Percentiles rank a stretch among this genome's conserved stretches.
Evolutionary conservation across 2,113 vertebrate genomes (phyloP).

Genomic region (Tenebrosternarchus preto): DNA sequence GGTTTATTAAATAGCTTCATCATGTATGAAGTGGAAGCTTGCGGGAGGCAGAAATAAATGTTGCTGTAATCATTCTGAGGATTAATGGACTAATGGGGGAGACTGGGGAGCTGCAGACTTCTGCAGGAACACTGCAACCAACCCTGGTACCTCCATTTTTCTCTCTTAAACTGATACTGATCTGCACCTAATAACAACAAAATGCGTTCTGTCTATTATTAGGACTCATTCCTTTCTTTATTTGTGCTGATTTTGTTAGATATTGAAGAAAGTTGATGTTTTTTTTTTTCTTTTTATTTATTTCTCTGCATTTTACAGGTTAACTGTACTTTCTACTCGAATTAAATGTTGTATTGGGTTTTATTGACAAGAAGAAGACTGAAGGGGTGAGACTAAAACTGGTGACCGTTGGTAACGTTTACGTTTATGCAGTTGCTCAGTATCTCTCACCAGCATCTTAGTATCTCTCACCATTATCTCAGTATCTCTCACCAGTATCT

Average conservation of each 20-base stretch:
- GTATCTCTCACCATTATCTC: too few species aligned
- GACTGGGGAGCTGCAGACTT: background rate
- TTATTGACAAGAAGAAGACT: too few species aligned
- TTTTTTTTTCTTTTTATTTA: background rate
- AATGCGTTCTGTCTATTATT: background rate
- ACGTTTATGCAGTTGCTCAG: constrained; percentile 35
- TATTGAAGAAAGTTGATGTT: background rate
- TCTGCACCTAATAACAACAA: background rate
- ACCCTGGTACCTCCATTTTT: constrained; percentile 6
- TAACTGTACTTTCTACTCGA: background rate
- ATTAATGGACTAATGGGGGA: constrained; percentile 34
- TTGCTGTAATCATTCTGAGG: constrained; percentile 40
- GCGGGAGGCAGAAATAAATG: constrained; percentile 59
- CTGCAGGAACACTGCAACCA: background rate
- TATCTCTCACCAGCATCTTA: background rate
- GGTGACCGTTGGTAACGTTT: constrained; percentile 38
- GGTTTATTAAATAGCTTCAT: constrained; percentile 71
- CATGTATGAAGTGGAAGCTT: constrained; percentile 61
- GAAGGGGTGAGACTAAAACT: constrained; percentile 29
- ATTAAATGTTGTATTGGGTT: too few species aligned
- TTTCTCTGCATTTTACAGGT: background rate
- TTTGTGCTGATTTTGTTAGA: background rate
- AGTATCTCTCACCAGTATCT: too few species aligned
- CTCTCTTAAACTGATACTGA: constrained; percentile 20
- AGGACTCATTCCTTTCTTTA: background rate